Conservation (phyloP, 2,797 vertebrate genomes). For the Aplochiton taeniatus region DNA sequence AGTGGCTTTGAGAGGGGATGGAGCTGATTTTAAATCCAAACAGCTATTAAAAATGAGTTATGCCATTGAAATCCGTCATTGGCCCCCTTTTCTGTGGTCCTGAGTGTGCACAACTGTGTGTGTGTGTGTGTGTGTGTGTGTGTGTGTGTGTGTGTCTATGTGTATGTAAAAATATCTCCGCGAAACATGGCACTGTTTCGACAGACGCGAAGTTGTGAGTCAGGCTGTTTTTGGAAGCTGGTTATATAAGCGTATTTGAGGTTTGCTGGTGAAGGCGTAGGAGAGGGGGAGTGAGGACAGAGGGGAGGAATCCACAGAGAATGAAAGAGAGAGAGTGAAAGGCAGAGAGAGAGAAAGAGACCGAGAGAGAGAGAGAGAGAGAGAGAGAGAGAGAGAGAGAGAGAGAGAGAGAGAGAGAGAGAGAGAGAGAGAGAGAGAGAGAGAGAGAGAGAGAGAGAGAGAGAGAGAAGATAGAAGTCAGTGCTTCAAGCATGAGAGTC, state of each 20-base stretch:
- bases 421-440: conserved; percentile 12
- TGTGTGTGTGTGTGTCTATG: conserved; percentile 34
- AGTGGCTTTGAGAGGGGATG: no score
- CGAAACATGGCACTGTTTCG: conserved; percentile 21
- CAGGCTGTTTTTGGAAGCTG: conserved; percentile 33
- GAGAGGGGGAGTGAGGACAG: background rate
- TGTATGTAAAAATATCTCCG: conserved; percentile 11
- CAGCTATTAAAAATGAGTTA: no score
- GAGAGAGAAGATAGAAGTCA: conserved; percentile 25
- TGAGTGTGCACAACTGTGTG: conserved; percentile 12
- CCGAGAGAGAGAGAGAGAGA: no score
- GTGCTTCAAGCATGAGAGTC: conserved; percentile 8
- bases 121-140: conserved; percentile 10
- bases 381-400: conserved; percentile 22
- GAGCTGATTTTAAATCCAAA: no score
- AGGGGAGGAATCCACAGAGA: conserved; percentile 25
- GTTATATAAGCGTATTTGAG: conserved; percentile 60
- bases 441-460: conserved; percentile 20
- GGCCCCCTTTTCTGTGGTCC: background rate
- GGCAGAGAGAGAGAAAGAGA: conserved; percentile 25
- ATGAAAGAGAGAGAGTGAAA: conserved; percentile 2
- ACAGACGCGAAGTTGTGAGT: conserved; percentile 45
- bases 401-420: conserved; percentile 32
- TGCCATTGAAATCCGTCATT: background rate
- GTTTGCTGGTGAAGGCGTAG: conserved; percentile 37